Conservation (phyloP, 2,113 vertebrate genomes). For the Lichenostomus cassidix region DNA sequence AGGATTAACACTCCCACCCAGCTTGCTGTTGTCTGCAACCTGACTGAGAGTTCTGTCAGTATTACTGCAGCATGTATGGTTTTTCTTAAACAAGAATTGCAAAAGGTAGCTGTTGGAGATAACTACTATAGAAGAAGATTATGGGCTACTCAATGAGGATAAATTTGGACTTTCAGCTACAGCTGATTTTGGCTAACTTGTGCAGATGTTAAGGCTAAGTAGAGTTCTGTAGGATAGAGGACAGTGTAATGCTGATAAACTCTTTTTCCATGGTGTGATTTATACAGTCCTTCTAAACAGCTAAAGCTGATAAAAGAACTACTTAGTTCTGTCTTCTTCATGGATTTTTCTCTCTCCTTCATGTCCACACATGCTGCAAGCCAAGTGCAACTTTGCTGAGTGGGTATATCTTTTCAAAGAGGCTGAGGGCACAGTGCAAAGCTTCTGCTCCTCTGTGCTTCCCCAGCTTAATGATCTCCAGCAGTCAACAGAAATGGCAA, state of each 20-base stretch:
- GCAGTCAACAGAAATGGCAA: background rate
- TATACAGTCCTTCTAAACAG: background rate
- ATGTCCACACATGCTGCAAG: background rate
- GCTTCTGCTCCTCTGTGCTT: background rate
- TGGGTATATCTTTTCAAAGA: background rate
- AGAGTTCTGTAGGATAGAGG: background rate
- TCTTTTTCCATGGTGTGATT: background rate
- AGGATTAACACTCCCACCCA: background rate
- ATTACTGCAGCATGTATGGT: rapidly evolving
- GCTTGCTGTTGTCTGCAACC: background rate
- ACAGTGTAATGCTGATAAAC: background rate
- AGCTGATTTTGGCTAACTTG: background rate
- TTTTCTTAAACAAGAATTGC: background rate
- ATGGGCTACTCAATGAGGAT: background rate
- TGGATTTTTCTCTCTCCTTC: background rate
- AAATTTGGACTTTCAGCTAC: background rate
- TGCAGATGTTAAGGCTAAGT: background rate
- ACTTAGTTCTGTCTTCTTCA: background rate
- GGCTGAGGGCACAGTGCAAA: background rate
- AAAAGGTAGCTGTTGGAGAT: background rate
- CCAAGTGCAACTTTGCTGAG: background rate
- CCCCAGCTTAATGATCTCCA: background rate
- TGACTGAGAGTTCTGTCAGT: background rate
- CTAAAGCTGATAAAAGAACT: background rate
- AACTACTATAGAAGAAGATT: background rate